These are phyloP conservation scores for Epirrhoe alternata DNA, from an alignment of 2,888 invertebrate genomes.

Conservation along the genomic window DNA sequence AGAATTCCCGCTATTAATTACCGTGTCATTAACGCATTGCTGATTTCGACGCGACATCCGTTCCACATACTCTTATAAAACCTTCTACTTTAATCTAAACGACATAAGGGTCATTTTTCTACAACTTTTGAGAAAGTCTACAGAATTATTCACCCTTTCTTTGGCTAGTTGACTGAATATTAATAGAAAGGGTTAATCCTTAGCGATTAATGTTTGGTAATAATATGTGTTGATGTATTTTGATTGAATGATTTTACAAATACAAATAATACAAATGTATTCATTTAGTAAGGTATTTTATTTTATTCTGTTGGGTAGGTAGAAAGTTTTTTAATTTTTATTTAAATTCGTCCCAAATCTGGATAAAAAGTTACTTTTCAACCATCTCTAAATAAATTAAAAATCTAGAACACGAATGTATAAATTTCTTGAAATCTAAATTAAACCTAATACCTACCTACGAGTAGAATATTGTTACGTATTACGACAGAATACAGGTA, in stretches of 20 bases:
- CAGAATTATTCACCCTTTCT: constrained; percentile 79
- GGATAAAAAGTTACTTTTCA: no score
- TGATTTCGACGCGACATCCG: constrained; percentile 70
- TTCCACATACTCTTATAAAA: constrained; percentile 38
- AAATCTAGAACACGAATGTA: no score
- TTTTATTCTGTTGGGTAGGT: no score
- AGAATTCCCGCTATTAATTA: constrained; percentile 70
- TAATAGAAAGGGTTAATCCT: constrained; percentile 75
- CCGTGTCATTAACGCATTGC: constrained; percentile 75
- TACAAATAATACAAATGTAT: neutral
- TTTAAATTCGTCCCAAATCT: no score
- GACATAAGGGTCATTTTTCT: constrained; percentile 12
- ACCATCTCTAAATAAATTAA: no score
- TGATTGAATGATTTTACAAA: constrained; percentile 16
- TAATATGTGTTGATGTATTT: constrained; percentile 41
- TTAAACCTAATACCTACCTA: no score
- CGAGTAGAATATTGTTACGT: no score
- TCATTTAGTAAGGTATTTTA: neutral
- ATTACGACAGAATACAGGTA: no score
- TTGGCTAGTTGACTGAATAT: constrained; percentile 78
- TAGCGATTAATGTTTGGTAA: constrained; percentile 67
- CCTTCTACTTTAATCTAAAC: constrained; percentile 11
- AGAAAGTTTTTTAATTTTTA: no score
- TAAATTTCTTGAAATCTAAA: no score
- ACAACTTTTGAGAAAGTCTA: constrained; percentile 14